Percentiles rank a stretch among this genome's conserved stretches.
These are phyloP conservation scores for Pontoporia blainvillei DNA, from an alignment of 2,113 vertebrate species.

Conservation along the genomic window DNA sequence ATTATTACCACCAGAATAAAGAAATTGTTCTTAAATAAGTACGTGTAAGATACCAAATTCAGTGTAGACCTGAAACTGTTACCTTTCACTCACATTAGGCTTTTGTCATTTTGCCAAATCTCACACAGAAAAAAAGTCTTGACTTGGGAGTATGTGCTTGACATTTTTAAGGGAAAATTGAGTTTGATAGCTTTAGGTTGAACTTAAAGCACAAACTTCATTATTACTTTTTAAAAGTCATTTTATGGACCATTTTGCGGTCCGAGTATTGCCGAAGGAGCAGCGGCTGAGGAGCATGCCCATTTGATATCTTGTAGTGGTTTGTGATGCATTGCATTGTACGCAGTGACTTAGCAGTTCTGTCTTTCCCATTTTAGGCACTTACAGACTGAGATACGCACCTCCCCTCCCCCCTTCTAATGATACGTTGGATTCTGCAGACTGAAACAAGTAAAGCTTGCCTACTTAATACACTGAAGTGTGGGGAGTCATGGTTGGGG, in stretches of 20 bases:
- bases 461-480: constrained; percentile 80
- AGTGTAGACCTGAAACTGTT: neutral
- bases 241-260: neutral
- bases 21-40: neutral
- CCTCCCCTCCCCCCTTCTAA: constrained; percentile 89
- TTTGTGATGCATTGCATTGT: constrained; percentile 77
- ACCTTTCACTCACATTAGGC: neutral
- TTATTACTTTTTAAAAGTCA: neutral
- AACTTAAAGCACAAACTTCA: constrained; percentile 4
- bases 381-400: constrained; percentile 93
- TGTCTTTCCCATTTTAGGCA: constrained; percentile 90
- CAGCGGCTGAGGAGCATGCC: constrained; percentile 77
- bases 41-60: neutral
- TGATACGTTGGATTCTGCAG: constrained; percentile 92
- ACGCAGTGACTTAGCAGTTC: constrained; percentile 87
- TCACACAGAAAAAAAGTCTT: constrained; percentile 14
- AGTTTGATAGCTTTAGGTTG: neutral
- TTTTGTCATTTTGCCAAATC: constrained; percentile 28
- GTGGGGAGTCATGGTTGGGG: constrained; percentile 74
- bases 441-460: constrained; percentile 89
- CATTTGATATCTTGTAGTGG: constrained; percentile 75
- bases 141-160: neutral
- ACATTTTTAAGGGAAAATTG: constrained; percentile 10
- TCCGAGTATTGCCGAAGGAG: constrained; percentile 53
- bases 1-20: neutral